Base-by-base conservation (phyloP, 2,113 vertebrate species). In the Ictidomys tridecemlineatus region DNA sequence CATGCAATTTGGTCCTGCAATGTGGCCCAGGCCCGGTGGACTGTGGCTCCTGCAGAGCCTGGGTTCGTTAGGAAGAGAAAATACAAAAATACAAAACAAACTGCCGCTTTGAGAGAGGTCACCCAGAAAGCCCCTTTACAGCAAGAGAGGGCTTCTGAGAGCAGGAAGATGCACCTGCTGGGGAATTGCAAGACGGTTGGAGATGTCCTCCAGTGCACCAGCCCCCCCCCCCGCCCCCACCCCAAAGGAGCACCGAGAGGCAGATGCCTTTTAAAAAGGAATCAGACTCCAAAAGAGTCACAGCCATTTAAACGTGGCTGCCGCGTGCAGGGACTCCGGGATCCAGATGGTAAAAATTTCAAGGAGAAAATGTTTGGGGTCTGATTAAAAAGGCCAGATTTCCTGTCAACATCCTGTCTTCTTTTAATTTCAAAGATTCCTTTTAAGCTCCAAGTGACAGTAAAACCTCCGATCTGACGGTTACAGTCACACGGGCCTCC, bases 381-480 rank as follows among this genome's bases (percentile, higher is more conserved):
- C 93, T 98, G 97, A 97, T 97, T 97, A 97, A 98, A 97, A 97
- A 98, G 97, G 97, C 95, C 97, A 97, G 98, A 97, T 98, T 97
- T 98, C 98, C 98, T 97, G 96, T 97, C 97, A 97, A 96, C 97
- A 97, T 97, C 97, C 97, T 97, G 97, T 98, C 97, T 98, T 97
- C 97, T 98, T 97, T 97, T 98, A 98, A 98, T 98, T 98, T 98
- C 98, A 98, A 98, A 98, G 97, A 97, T 97, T 95, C 97, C 98
- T 98, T 98, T 98, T 97, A 98, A 98, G 97, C 97, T 97, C 96
- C 93, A 94, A 98, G 96, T 98, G 98, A 98, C 98, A 98, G 97
- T 97, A 96, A 96, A 98, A 97, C 96, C 97, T 97, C 93, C 93
- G 92, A 97, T 97, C 92, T 90, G 95, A 94, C 94, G 94, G 98